phyloP scores from a whole-genome alignment of 2,888 invertebrate genomes.

The Tromatobia lineatoria region DNA sequence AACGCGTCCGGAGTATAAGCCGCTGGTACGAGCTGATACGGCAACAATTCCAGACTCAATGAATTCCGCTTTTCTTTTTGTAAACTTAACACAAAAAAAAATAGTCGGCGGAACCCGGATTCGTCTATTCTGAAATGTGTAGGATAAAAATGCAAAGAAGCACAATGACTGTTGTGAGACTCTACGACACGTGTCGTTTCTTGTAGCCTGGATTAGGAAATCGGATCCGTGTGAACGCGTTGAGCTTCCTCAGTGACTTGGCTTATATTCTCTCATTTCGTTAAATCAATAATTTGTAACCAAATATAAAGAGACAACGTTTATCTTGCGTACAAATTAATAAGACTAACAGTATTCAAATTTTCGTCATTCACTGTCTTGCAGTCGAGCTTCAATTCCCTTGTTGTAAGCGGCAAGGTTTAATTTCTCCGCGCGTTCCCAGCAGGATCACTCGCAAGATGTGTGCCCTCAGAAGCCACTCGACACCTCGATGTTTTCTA shows the following conservation, averaged over 20 bases:
- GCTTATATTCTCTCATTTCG: background rate
- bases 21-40: conserved; percentile 2
- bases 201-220: background rate
- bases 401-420: background rate
- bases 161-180: background rate
- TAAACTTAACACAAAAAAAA: conserved; percentile 30
- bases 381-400: background rate
- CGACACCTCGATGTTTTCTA: conserved; percentile 79
- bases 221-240: background rate
- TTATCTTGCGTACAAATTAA: background rate
- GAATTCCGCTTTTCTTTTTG: conserved; percentile 40
- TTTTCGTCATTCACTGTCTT: background rate
- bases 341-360: background rate
- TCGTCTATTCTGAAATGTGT: conserved; percentile 13
- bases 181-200: conserved; percentile 1
- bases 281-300: background rate
- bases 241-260: background rate
- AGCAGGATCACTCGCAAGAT: conserved; percentile 46
- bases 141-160: background rate
- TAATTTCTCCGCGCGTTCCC: conserved; percentile 10
- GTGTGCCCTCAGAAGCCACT: conserved; percentile 69
- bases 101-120: conserved; percentile 9
- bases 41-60: conserved; percentile 24
- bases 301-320: background rate
- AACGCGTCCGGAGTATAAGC: conserved; percentile 38